Percentiles rank a stretch among this genome's conserved stretches.
phyloP scores from a whole-genome alignment of 2,797 vertebrate genomes.

The Melanotaenia parkinsoni region DNA sequence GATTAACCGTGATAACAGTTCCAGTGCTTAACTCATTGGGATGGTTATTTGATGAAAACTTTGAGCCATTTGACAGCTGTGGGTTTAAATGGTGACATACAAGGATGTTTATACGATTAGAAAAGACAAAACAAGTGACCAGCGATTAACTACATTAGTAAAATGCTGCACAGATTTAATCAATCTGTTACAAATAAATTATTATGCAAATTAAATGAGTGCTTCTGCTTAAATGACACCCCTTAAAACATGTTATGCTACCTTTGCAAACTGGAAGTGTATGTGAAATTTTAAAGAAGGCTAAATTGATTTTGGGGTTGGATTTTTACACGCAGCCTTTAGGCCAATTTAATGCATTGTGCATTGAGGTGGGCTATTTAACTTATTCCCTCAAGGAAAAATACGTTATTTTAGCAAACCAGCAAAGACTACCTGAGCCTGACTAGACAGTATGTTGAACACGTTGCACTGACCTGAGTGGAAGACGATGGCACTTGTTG shows the following conservation, averaged over 20 bases:
- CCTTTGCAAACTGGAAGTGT: neutral
- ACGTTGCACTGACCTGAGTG: conserved; percentile 45
- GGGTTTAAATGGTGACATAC: neutral
- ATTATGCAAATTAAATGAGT: neutral
- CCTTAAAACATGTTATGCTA: no score
- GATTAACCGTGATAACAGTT: neutral
- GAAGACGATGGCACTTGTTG: conserved; percentile 17
- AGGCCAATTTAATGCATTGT: no score
- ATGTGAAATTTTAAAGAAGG: neutral
- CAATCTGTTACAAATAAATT: neutral
- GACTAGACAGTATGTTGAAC: conserved; percentile 4
- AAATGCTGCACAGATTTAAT: neutral
- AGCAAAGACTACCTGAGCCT: neutral
- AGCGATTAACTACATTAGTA: neutral
- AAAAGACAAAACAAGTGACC: no score
- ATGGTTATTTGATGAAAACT: neutral
- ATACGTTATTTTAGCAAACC: neutral
- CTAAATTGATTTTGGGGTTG: neutral
- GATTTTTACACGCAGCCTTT: no score
- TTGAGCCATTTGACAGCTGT: neutral
- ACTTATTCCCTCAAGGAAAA: neutral
- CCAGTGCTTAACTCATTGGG: neutral
- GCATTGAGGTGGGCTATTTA: neutral
- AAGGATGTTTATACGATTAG: neutral
- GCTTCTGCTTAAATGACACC: neutral